Evolutionary conservation across 92 coral and sea anemone genomes (phyloP).

Genomic region (Ricordea florida): DNA sequence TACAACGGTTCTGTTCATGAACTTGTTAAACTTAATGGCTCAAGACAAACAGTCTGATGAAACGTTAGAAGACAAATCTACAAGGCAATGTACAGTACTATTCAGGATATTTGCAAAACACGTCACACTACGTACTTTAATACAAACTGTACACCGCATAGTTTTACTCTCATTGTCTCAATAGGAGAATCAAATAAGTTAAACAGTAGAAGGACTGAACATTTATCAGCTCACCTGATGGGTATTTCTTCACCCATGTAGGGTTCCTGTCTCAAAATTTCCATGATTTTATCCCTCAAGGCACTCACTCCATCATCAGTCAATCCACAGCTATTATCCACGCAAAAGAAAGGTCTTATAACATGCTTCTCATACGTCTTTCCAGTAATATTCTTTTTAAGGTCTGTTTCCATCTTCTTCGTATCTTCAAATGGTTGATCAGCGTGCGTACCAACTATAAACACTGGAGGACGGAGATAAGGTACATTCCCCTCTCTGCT

Average conservation of each 20-base stretch:
- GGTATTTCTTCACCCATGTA: conserved; percentile 89
- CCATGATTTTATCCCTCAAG: conserved; percentile 44
- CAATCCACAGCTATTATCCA: conserved; percentile 60
- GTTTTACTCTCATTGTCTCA: no score
- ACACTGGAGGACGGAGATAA: conserved; percentile 76
- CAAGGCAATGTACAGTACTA: no score
- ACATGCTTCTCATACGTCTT: conserved; percentile 72
- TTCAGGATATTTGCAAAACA: no score
- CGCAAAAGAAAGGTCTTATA: conserved; percentile 59
- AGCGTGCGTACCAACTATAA: conserved; percentile 73
- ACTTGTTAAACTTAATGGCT: no score
- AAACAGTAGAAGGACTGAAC: no score
- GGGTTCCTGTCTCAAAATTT: conserved; percentile 67
- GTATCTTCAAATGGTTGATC: conserved; percentile 56
- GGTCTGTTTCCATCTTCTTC: conserved; percentile 47
- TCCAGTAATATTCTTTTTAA: conserved; percentile 58
- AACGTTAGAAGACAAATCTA: no score
- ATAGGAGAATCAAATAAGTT: no score
- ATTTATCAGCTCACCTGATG: conserved; percentile 20
- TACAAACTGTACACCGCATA: no score
- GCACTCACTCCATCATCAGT: conserved; percentile 52
- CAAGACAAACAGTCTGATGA: no score
- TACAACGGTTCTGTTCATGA: no score
- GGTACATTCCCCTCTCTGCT: neutral
- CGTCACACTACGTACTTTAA: no score